Percentiles rank a stretch among this genome's conserved stretches.
Conservation (phyloP, 2,888 invertebrate genomes). For the Pyrocoelia pectoralis region DNA sequence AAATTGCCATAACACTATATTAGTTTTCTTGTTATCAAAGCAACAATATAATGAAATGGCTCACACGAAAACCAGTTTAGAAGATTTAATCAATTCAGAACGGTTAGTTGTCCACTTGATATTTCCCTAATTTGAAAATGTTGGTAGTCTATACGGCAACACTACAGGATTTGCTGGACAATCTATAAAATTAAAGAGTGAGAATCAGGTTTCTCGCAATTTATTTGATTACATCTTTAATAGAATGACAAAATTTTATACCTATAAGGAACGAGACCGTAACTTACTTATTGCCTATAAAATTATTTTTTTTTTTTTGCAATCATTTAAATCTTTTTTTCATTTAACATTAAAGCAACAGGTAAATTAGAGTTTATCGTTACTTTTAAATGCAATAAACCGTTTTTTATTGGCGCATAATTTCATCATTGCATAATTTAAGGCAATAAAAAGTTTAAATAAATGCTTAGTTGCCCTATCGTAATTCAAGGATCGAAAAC, state of each 20-base stretch:
- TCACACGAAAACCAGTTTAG: slow-evolving; percentile 1
- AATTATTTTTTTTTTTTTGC: background rate
- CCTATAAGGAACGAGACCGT: slow-evolving; percentile 2
- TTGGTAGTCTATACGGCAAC: background rate
- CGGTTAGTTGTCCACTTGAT: slow-evolving; percentile 1
- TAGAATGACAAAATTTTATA: slow-evolving; percentile 8
- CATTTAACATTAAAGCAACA: slow-evolving; percentile 4
- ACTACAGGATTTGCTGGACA: background rate
- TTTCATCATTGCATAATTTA: slow-evolving; percentile 10
- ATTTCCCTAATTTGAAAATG: slow-evolving; percentile 1
- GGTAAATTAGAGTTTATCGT: slow-evolving; percentile 9
- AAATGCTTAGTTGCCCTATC: background rate
- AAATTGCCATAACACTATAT: background rate
- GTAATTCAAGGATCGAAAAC: slow-evolving; percentile 1
- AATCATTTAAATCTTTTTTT: background rate
- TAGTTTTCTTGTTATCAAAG: background rate
- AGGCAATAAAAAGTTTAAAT: slow-evolving; percentile 9
- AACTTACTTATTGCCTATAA: slow-evolving; percentile 4
- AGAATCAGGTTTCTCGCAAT: background rate
- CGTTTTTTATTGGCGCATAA: slow-evolving; percentile 10
- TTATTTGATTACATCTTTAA: slow-evolving; percentile 4
- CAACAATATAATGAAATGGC: background rate
- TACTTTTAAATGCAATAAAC: slow-evolving; percentile 9
- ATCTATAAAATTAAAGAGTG: background rate
- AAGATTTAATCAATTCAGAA: background rate